phyloP scores from a whole-genome alignment of 2,797 vertebrate species.

The Tragelaphus eurycerus region DNA sequence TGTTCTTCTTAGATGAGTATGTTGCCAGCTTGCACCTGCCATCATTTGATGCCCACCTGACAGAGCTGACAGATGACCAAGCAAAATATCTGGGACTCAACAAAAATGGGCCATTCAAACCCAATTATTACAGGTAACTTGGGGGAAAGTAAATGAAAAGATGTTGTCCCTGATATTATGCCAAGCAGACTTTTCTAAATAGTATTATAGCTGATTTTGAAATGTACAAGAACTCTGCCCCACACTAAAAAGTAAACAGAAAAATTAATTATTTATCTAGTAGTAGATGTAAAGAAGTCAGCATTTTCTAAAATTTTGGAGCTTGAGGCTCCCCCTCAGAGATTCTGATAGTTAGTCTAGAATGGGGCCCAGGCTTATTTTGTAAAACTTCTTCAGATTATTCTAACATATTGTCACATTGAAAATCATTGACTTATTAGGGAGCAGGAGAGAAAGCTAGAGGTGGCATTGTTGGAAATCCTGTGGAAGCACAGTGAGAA shows the following conservation, averaged over 20 bases:
- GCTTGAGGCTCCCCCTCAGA: background rate
- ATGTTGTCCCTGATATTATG: background rate
- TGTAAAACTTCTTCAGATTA: background rate
- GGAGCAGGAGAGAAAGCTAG: background rate
- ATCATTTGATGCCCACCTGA: conserved; percentile 95
- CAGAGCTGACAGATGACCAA: conserved; percentile 94
- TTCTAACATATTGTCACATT: background rate
- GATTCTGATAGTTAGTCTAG: background rate
- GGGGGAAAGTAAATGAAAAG: background rate
- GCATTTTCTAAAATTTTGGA: background rate
- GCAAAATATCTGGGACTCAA: conserved; percentile 97
- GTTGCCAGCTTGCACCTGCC: conserved; percentile 97
- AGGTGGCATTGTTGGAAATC: background rate
- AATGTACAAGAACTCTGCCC: background rate
- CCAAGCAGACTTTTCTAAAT: background rate
- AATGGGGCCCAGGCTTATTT: background rate
- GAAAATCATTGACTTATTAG: background rate
- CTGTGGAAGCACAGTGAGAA: background rate
- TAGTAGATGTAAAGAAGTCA: background rate
- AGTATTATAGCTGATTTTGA: background rate
- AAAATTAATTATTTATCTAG: background rate
- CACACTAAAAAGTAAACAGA: background rate
- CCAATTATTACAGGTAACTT: conserved; percentile 96
- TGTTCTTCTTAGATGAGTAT: conserved; percentile 90
- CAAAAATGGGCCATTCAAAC: conserved; percentile 97